phyloP scores from a whole-genome alignment of 1,140 invertebrate species.

The Danaus melanippus region DNA sequence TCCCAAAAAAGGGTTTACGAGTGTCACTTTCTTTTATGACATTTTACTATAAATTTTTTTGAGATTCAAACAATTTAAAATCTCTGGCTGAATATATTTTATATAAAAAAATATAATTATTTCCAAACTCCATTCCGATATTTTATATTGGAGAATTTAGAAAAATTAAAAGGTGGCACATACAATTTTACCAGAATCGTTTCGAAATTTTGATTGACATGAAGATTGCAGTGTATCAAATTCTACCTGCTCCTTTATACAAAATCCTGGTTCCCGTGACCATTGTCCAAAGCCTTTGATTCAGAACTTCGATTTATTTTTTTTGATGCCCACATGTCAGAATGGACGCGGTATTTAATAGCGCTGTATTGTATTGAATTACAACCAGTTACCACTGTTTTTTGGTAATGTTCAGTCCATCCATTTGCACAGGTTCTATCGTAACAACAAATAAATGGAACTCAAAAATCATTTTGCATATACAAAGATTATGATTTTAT shows the following conservation, averaged over 20 bases:
- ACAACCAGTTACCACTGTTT: slow-evolving; percentile 36
- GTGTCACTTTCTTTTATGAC: slow-evolving; percentile 58
- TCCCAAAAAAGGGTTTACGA: slow-evolving; percentile 62
- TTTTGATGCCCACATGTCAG: slow-evolving; percentile 40
- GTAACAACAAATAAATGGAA: background rate
- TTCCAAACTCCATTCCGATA: background rate
- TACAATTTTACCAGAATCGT: slow-evolving; percentile 5
- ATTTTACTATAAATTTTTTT: slow-evolving; percentile 7
- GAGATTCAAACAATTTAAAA: background rate
- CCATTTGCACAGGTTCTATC: background rate
- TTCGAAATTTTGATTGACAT: slow-evolving; percentile 40
- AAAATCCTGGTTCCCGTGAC: slow-evolving; percentile 36
- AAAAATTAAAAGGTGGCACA: background rate
- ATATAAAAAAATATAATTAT: background rate
- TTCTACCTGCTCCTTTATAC: slow-evolving; percentile 60
- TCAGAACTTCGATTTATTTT: slow-evolving; percentile 48
- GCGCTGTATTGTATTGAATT: slow-evolving; percentile 40
- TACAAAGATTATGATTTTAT: too few relatives aligned
- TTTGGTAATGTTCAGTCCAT: slow-evolving; percentile 24
- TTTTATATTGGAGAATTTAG: slow-evolving; percentile 1
- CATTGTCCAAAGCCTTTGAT: slow-evolving; percentile 70
- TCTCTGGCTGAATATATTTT: slow-evolving; percentile 4
- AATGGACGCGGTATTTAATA: slow-evolving; percentile 40
- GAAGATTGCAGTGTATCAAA: slow-evolving; percentile 53
- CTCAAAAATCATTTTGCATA: too few relatives aligned